These are phyloP conservation scores for Neosilurus mollespiculum DNA, from an alignment of 2,797 vertebrate genomes.

Conservation along the genomic window DNA sequence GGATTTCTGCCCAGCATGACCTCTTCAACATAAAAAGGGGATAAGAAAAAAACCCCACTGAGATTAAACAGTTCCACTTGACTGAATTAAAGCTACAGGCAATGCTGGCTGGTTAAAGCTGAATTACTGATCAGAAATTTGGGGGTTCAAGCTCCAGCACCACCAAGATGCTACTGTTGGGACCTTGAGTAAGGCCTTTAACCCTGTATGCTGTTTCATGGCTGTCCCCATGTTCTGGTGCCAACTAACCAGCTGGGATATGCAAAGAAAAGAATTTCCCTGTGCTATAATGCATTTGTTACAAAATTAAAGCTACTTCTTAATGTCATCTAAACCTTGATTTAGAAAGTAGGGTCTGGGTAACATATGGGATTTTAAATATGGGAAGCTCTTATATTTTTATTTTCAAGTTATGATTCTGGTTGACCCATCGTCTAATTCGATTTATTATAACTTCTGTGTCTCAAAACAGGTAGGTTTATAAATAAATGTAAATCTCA, in stretches of 20 bases:
- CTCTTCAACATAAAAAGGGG: not conserved
- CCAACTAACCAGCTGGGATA: no score
- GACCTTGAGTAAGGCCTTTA: no score
- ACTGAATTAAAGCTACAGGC: not conserved
- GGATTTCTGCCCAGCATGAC: not conserved
- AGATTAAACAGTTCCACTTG: not conserved
- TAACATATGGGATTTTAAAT: no score
- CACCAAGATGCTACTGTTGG: no score
- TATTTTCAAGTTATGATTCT: not conserved
- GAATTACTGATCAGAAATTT: no score
- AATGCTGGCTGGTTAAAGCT: no score
- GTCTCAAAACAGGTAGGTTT: not conserved
- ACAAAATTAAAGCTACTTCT: no score
- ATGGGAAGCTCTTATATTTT: not conserved
- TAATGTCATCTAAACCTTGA: not conserved
- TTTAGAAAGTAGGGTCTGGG: not conserved
- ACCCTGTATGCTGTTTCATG: no score
- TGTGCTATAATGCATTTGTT: no score
- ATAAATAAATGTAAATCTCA: not conserved
- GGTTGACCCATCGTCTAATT: not conserved
- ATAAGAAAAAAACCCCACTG: not conserved
- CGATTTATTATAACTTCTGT: not conserved
- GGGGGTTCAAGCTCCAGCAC: no score
- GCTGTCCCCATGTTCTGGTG: no score
- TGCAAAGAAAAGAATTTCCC: no score